Percentiles rank a stretch among this genome's conserved stretches.
Conservation (phyloP, 2,797 vertebrate genomes). For the Pogonophryne albipinna region DNA sequence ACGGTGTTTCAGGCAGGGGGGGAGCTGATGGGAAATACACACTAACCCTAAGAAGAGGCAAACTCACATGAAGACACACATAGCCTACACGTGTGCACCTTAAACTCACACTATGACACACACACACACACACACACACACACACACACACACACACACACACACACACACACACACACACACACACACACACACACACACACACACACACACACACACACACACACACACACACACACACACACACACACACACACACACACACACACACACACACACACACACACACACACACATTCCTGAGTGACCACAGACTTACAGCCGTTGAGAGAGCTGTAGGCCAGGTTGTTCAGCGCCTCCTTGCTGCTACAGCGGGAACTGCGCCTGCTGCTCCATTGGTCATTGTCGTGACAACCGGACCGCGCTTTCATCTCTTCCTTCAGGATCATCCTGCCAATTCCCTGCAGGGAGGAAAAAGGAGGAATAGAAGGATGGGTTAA, state of each 20-base stretch:
- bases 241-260: neutral
- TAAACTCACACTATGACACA: neutral
- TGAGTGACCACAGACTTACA: constrained; percentile 84
- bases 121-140: too few relatives aligned
- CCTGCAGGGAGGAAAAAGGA: constrained; percentile 74
- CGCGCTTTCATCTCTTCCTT: constrained; percentile 99
- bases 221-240: neutral
- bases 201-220: too few relatives aligned
- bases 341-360: constrained; percentile 90
- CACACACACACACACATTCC: neutral
- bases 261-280: neutral
- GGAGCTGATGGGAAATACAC: too few relatives aligned
- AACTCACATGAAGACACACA: constrained; percentile 12
- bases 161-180: neutral
- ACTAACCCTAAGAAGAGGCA: neutral
- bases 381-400: constrained; percentile 92
- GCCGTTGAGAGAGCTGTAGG: constrained; percentile 91
- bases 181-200: neutral
- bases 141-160: neutral
- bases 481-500: constrained; percentile 3
- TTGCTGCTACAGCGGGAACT: constrained; percentile 93
- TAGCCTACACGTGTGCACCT: neutral
- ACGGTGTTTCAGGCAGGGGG: too few relatives aligned
- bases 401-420: constrained; percentile 90
- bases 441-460: constrained; percentile 95